These are phyloP conservation scores for Coregonus sp. DNA, from an alignment of 2,797 vertebrate genomes.

Conservation along the genomic window DNA sequence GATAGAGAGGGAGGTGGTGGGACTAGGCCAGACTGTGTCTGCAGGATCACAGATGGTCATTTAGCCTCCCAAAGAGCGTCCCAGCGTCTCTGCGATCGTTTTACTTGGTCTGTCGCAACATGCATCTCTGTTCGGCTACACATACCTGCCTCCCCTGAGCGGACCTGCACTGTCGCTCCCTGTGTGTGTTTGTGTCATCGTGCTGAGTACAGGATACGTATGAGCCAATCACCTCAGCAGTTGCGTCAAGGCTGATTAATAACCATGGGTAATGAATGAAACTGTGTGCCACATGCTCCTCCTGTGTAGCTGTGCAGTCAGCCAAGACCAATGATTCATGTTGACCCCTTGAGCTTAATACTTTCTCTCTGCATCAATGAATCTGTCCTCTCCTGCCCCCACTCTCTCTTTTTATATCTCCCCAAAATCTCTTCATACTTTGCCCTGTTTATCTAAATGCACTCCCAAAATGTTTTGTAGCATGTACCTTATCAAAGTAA, in stretches of 20 bases:
- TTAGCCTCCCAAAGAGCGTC: constrained; percentile 78
- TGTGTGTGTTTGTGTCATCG: constrained; percentile 52
- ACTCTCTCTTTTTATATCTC: constrained; percentile 4
- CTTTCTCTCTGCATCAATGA: constrained; percentile 33
- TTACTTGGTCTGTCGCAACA: constrained; percentile 66
- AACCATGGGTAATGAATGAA: constrained; percentile 19
- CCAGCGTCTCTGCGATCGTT: constrained; percentile 67
- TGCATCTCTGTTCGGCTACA: constrained; percentile 50
- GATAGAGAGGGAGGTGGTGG: constrained; percentile 26
- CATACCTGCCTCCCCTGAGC: constrained; percentile 38
- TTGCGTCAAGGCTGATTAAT: constrained; percentile 55
- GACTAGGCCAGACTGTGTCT: constrained; percentile 56
- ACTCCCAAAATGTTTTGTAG: not conserved
- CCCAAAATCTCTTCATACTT: not conserved
- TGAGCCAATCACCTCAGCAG: constrained; percentile 44
- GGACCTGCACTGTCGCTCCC: constrained; percentile 26
- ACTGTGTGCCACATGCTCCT: not conserved
- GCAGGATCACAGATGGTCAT: constrained; percentile 78
- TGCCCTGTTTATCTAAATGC: not conserved
- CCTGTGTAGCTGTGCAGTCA: constrained; percentile 25
- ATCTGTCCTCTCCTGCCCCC: constrained; percentile 15
- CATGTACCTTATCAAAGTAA: constrained; percentile 28
- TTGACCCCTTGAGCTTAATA: constrained; percentile 30
- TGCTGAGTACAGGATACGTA: constrained; percentile 41
- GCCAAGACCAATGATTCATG: constrained; percentile 39